Conservation (phyloP, 2,797 vertebrate species). For the Anguilla megastoma region DNA sequence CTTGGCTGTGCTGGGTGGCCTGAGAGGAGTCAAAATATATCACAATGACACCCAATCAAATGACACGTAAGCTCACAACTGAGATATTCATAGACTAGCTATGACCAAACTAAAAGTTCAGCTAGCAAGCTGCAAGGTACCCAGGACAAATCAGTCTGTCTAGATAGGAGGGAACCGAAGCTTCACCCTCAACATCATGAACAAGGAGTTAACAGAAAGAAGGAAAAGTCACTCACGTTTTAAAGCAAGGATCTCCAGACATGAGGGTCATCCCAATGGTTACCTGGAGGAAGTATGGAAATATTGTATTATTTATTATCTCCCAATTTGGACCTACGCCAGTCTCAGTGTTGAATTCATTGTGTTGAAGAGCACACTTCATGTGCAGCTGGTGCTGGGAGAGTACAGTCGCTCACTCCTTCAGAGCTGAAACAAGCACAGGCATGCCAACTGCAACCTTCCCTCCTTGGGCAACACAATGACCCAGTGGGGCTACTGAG, state of each 20-base stretch:
- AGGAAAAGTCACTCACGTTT: constrained; percentile 76
- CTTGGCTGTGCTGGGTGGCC: constrained; percentile 83
- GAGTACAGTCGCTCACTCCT: neutral
- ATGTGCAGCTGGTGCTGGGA: neutral
- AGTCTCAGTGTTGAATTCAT: neutral
- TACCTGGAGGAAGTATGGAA: constrained; percentile 64
- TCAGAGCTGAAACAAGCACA: neutral
- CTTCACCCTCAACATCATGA: neutral
- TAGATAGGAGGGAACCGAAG: constrained; percentile 12
- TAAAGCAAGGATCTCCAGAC: constrained; percentile 87
- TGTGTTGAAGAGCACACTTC: neutral
- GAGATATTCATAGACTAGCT: neutral
- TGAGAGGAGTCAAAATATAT: constrained; percentile 38
- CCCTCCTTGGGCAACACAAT: neutral
- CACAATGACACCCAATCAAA: constrained; percentile 6
- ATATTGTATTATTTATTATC: neutral
- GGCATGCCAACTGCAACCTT: neutral
- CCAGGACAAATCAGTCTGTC: neutral
- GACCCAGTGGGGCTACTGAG: neutral
- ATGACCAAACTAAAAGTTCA: neutral
- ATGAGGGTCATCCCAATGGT: constrained; percentile 84
- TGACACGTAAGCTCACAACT: neutral
- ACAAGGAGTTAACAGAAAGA: neutral
- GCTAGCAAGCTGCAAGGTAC: neutral
- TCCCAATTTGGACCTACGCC: neutral